Base-by-base conservation (phyloP, 2,797 vertebrate genomes). In the Dallia pectoralis region DNA sequence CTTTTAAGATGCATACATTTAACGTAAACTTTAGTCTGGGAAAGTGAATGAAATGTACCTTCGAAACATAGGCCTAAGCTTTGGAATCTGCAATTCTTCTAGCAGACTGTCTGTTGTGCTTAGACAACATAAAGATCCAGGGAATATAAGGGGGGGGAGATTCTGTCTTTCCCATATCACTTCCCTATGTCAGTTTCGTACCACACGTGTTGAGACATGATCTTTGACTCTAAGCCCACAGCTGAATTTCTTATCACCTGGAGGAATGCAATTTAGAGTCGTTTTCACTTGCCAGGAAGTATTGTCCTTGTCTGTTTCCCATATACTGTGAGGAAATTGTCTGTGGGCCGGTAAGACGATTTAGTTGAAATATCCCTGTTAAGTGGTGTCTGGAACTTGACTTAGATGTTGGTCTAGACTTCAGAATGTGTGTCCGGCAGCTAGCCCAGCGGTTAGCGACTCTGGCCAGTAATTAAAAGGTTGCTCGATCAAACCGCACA, bases 161-260 rank as follows among this genome's bases (percentile, higher is more conserved):
- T 27, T 59, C 32, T 33, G 44, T 74, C 32, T 36, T 63, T 19
- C 16, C 59, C 16, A 33, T 59, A 27, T 49, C 8, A 25, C 22
- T n/a, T 4, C 4, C 12, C 25, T 53, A 77, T 56, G 63, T 75
- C 48, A 77, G 11, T 73, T 79, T 76, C 84, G 74, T 76, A 74
- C 77, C 75, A 74, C 77, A 75, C 87, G 73, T 67, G 76, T 84
- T 69, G 22, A 61, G 70, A 68, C 81, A 69, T 27, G 78, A 70
- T 22, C 67, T 72, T 51, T 81, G 14, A 79, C 76, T 79, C 76
- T 74, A 72, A 65, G 27, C 70, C 71, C 61, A 4, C 78, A 66
- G 71, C 74, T 70, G 78, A 64, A 53, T 33, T 4, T 79, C 88
- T 87, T 72, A 81, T 85, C 79, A 73, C n/a, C 74, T 15, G 11